phyloP scores from a whole-genome alignment of 2,797 vertebrate species.

The Sciurus vulgaris region DNA sequence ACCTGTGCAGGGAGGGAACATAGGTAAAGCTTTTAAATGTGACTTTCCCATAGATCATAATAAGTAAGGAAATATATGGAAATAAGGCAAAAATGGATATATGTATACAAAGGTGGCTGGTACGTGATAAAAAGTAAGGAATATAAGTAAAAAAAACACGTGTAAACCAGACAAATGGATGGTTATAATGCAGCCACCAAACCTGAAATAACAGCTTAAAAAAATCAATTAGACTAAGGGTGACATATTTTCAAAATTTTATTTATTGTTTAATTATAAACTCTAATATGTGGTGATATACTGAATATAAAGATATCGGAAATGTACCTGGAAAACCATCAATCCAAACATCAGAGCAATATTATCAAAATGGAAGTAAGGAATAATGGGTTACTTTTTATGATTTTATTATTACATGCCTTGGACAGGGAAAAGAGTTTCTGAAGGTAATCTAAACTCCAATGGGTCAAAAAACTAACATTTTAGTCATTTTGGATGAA shows the following conservation, averaged over 20 bases:
- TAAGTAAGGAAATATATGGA: constrained; percentile 27
- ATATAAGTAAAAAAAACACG: not conserved
- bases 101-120: not conserved
- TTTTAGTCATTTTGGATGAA: constrained; percentile 34
- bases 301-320: constrained; percentile 7
- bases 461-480: not conserved
- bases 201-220: not conserved
- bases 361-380: constrained; percentile 6
- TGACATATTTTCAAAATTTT: not conserved
- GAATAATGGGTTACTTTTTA: constrained; percentile 4
- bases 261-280: constrained; percentile 10
- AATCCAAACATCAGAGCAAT: constrained; percentile 28
- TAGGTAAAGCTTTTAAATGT: constrained; percentile 34
- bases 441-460: not conserved
- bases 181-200: not conserved
- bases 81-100: not conserved
- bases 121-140: constrained; percentile 20
- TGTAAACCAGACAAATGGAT: constrained; percentile 30
- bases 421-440: not conserved
- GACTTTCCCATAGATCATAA: not conserved
- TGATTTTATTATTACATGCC: not conserved
- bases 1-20: not conserved
- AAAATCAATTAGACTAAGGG: not conserved
- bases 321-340: constrained; percentile 36
- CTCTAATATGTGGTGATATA: not conserved